Percentiles rank a stretch among this genome's conserved stretches.
phyloP scores from a whole-genome alignment of 2,888 invertebrate genomes.

The Phyllotreta striolata region DNA sequence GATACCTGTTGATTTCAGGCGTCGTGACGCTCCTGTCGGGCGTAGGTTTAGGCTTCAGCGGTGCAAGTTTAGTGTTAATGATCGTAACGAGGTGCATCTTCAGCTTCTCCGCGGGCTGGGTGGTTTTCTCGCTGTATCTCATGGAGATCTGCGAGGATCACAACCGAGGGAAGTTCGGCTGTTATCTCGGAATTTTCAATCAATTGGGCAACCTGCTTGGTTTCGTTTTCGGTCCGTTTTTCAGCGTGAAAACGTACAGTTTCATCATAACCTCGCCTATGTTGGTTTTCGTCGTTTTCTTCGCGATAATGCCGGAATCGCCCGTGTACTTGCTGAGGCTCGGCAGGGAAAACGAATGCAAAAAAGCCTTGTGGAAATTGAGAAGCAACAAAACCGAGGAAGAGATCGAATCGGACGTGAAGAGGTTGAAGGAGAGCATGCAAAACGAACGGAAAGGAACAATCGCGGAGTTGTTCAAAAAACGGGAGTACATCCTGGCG shows the following conservation, averaged over 20 bases:
- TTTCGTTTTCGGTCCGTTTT: conserved; percentile 22
- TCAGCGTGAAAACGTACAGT: conserved; percentile 17
- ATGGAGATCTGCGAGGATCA: too few species aligned
- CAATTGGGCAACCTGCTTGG: conserved; percentile 23
- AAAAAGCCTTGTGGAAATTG: conserved; percentile 30
- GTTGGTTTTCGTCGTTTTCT: conserved; percentile 37
- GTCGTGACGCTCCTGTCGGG: conserved; percentile 68
- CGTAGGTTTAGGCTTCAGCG: conserved; percentile 34
- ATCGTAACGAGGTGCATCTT: neutral
- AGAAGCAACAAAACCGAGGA: conserved; percentile 17
- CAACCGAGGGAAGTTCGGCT: conserved; percentile 27
- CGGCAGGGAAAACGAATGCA: conserved; percentile 33
- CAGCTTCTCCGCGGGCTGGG: neutral
- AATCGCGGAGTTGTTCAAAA: neutral
- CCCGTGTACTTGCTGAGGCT: conserved; percentile 36
- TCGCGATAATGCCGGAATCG: conserved; percentile 41
- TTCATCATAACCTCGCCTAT: conserved; percentile 31
- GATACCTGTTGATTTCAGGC: conserved; percentile 68
- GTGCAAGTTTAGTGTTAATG: conserved; percentile 14
- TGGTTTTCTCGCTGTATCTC: conserved; percentile 25
- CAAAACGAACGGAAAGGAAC: neutral
- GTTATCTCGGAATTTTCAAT: conserved; percentile 10
- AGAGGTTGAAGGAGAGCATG: neutral
- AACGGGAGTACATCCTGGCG: too few species aligned
- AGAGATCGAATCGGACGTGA: conserved; percentile 9